Evolutionary conservation across 2,888 invertebrate genomes (phyloP).

Genomic region (Ophion slaviceki): DNA sequence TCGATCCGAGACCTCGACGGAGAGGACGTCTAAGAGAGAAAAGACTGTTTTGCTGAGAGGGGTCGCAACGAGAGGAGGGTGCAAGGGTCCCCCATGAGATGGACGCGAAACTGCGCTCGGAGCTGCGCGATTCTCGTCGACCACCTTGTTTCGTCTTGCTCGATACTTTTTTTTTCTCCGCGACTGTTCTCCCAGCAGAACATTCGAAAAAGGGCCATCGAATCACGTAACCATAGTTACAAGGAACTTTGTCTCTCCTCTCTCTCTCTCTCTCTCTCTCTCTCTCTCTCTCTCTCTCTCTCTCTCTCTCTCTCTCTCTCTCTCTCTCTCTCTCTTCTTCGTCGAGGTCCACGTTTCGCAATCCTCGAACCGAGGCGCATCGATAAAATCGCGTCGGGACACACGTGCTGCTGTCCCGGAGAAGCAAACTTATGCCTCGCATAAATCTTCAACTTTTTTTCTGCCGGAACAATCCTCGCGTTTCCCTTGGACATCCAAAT

Average conservation of each 20-base stretch:
- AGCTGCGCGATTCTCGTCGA: constrained; percentile 36
- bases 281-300: constrained; percentile 27
- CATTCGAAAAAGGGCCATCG: constrained; percentile 45
- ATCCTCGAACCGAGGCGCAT: constrained; percentile 31
- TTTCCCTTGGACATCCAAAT: no score
- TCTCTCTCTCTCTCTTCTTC: constrained; percentile 24
- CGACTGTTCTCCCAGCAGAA: constrained; percentile 21
- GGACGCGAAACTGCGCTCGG: constrained; percentile 43
- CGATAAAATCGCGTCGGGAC: constrained; percentile 31
- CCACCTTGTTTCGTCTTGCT: constrained; percentile 56
- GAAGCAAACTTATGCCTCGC: constrained; percentile 20
- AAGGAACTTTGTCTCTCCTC: constrained; percentile 38
- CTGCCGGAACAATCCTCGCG: no score
- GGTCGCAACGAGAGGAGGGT: constrained; percentile 45
- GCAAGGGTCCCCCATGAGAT: constrained; percentile 44
- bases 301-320: constrained; percentile 8
- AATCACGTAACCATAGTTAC: constrained; percentile 64
- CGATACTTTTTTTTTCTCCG: constrained; percentile 29
- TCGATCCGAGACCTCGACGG: constrained; percentile 39
- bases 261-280: constrained; percentile 2
- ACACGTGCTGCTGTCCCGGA: constrained; percentile 25
- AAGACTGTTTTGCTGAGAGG: constrained; percentile 38
- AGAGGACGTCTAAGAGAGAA: constrained; percentile 20
- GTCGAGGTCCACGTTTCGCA: constrained; percentile 21
- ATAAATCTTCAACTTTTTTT: constrained; percentile 11